Percentiles rank a stretch among this genome's conserved stretches.
phyloP scores from a whole-genome alignment of 1,140 invertebrate genomes.

The Drosophila mauritiana region DNA sequence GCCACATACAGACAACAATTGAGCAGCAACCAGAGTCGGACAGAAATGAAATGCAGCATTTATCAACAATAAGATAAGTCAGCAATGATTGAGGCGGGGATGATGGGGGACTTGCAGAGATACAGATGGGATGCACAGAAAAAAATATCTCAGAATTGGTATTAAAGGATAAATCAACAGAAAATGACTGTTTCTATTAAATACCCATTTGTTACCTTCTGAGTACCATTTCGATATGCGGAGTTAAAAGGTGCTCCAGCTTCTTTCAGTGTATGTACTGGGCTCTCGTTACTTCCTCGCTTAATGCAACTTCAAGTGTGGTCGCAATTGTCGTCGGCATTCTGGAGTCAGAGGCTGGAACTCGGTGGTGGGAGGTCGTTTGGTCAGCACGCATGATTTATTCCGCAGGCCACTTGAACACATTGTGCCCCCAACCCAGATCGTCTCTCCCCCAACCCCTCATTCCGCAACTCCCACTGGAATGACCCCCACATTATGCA shows the following conservation, averaged over 20 bases:
- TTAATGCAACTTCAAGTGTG: slow-evolving; percentile 65
- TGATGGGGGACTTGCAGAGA: not conserved
- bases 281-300: slow-evolving; percentile 35
- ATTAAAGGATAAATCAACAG: no score
- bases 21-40: slow-evolving; percentile 35
- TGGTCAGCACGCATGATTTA: slow-evolving; percentile 60
- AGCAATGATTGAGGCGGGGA: slow-evolving; percentile 60
- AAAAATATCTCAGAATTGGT: not conserved
- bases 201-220: not conserved
- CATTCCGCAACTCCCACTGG: slow-evolving; percentile 7
- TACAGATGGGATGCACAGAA: not conserved
- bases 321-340: slow-evolving; percentile 41
- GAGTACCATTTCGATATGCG: not conserved
- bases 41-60: slow-evolving; percentile 70
- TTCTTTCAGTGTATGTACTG: slow-evolving; percentile 10
- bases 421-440: not conserved
- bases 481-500: slow-evolving; percentile 54
- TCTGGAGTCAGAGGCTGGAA: slow-evolving; percentile 18
- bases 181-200: no score
- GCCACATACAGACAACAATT: slow-evolving; percentile 55
- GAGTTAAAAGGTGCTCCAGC: no score
- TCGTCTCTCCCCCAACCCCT: no score
- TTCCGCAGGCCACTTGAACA: slow-evolving; percentile 45
- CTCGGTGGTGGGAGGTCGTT: slow-evolving; percentile 63
- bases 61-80: slow-evolving; percentile 72